Evolutionary conservation across 2,888 invertebrate species (phyloP).

Genomic region (Luffia ferchaultella): DNA sequence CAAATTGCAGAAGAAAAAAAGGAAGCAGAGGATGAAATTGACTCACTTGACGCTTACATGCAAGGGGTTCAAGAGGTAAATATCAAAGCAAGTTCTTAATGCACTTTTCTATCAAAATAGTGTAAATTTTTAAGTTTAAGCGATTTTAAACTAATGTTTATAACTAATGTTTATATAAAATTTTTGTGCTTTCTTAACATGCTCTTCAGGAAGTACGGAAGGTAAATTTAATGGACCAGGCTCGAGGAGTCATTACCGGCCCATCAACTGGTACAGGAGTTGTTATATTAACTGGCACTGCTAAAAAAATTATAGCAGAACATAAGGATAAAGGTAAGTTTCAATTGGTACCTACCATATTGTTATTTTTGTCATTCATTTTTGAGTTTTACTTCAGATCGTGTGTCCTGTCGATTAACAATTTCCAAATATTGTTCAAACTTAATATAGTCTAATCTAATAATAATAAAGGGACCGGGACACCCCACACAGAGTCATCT

Average conservation of each 20-base stretch:
- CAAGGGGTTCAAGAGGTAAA: constrained; percentile 74
- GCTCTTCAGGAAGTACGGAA: constrained; percentile 86
- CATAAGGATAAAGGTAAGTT: constrained; percentile 73
- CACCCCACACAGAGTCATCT: too few relatives aligned
- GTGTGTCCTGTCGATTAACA: not conserved
- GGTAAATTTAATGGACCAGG: constrained; percentile 76
- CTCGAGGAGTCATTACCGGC: constrained; percentile 53
- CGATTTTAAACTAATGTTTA: not conserved
- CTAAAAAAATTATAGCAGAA: constrained; percentile 79
- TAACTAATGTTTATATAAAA: not conserved
- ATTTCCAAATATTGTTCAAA: not conserved
- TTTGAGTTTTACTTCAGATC: too few relatives aligned
- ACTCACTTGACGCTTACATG: constrained; percentile 99
- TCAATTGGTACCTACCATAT: too few relatives aligned
- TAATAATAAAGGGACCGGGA: too few relatives aligned
- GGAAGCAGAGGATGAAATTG: constrained; percentile 81
- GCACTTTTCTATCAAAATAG: not conserved
- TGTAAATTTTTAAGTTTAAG: not conserved
- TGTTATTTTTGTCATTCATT: too few relatives aligned
- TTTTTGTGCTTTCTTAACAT: too few relatives aligned
- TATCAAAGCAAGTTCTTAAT: too few relatives aligned
- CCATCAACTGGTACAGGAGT: constrained; percentile 66
- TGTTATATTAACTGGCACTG: constrained; percentile 84
- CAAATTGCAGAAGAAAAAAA: constrained; percentile 42
- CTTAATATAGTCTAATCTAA: not conserved